Conservation (phyloP, 1,140 invertebrate genomes). For the Drosophila kohkoa region DNA sequence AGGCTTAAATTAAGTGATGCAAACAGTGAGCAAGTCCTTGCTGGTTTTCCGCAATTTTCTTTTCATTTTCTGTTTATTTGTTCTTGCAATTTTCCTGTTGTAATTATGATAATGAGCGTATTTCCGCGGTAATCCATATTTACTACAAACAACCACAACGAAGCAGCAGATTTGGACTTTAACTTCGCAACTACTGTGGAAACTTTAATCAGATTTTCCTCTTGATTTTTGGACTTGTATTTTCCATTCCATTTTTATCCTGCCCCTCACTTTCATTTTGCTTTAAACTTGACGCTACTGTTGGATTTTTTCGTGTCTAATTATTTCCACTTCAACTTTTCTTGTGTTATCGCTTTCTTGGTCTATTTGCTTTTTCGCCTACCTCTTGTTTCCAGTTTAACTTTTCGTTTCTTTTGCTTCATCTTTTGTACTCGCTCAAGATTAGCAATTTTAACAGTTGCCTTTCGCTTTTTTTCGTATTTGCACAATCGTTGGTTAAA, state of each 20-base stretch:
- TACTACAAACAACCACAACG: not conserved
- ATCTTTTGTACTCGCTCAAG: too few relatives aligned
- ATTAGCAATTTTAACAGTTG: too few relatives aligned
- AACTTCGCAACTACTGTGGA: not conserved
- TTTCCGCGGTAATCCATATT: constrained; percentile 3
- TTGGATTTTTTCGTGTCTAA: not conserved
- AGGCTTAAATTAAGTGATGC: not conserved
- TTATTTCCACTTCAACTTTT: not conserved
- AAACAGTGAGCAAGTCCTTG: not conserved
- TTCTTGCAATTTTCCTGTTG: not conserved
- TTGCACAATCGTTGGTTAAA: too few relatives aligned
- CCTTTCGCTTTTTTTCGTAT: too few relatives aligned
- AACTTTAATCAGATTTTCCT: not conserved
- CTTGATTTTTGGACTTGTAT: not conserved
- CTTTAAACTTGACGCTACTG: not conserved
- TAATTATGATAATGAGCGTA: constrained; percentile 4
- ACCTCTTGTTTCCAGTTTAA: not conserved
- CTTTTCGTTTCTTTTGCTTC: not conserved
- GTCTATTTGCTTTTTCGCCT: not conserved
- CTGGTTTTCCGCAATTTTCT: constrained; percentile 1
- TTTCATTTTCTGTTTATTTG: not conserved
- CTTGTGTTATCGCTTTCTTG: too few relatives aligned
- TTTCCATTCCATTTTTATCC: not conserved
- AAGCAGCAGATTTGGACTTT: not conserved
- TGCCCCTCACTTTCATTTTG: not conserved